Base-by-base conservation (phyloP, 2,888 invertebrate genomes). In the Reticulitermes lucifugus region DNA sequence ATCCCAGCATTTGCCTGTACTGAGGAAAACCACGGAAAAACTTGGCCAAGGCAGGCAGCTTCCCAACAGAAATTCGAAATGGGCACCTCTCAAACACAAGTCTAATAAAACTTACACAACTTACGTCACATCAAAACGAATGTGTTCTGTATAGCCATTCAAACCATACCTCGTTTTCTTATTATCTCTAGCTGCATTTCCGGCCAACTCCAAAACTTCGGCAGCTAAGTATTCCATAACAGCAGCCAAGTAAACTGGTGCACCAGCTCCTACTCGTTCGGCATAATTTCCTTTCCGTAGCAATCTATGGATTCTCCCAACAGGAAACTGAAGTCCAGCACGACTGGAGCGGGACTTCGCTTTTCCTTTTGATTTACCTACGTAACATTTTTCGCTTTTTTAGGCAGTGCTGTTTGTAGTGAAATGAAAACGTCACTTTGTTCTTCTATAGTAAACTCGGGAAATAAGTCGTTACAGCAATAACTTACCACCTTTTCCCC, bases 151-250 rank as follows among this genome's bases (percentile, higher is more conserved):
- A 18, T 55, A 55, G 18, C 0, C 46, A 46, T 18, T 55, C 55
- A 55, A 55, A 55, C 55, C 55, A 65, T 84, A 90, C 90, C 94
- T 92, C 0, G 92, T 91, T 89, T 95, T 96, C 87, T 95, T 94
- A 89, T 95, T 95, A 84, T 95, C 94, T 70, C 91, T 89, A 0
- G 94, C 94, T 0, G 93, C 94, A 86, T 94, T 93, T 0, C 93
- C 92, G 0, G 94, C 93, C 88, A 94, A 91, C 88, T 94, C 94
- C 85, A 94, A 88, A 29, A 94, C 93, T 91, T 96, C 95, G 29
- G 95, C 95, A 0, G 94, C 93, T 43, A 95, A 89, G 87, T 95
- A 95, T 88, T 95, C 94, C 88, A 95, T 89, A 0, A 93, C 94
- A 10, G 93, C 93, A 0, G 93, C 92, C 0, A 93, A 88, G 87